Base-by-base conservation (phyloP, 2,797 vertebrate genomes). In the Bryconaethiops microstoma region DNA sequence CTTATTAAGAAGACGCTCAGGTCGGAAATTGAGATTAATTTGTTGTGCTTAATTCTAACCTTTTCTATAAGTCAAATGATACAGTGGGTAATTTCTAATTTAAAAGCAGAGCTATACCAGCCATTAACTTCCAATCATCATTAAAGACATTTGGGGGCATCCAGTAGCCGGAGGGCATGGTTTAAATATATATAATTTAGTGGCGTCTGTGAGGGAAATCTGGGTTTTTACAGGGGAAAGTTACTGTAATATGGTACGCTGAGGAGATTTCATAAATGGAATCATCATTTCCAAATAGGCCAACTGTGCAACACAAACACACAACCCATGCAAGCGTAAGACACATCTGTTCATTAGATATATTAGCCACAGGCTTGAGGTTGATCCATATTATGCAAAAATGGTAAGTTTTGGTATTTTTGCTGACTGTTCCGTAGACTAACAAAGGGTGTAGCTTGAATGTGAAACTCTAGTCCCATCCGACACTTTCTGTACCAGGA, bases 101-200 rank as follows among this genome's bases (percentile, higher is more conserved):
- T 94, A 90, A 93, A 93, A 91, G 81, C 84, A 84, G 88, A 91
- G 89, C 90, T 87, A 88, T 82, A 88, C 75, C 87, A 81, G 86
- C 82, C 78, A 89, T 88, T 89, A 90, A 90, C 91, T 88, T 87
- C 89, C 87, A 88, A 86, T 93, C 87, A 90, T 93, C 93, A 93
- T 94, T 92, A 92, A 90, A 92, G 92, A 92, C 88, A 87, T 94
- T 91, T 91, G 88, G 90, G 93, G 91, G 90, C 91, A 83, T 74
- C 39, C 80, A 68, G 89, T 90, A 91, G 92, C 93, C 90, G 87
- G 89, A 77, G 91, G 92, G 91, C 90, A 92, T 87, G 75, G 87
- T 89, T 93, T 90, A 92, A 90, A 93, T 89, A 90, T 88, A 83
- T 92, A 92, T 87, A 88, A 92, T 92, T 93, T 90, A 90, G 86